Evolutionary conservation across 2,888 invertebrate species (phyloP), one percentile per base, ranked within the genome.

Genomic region (Tricholauxania praeusta): DNA sequence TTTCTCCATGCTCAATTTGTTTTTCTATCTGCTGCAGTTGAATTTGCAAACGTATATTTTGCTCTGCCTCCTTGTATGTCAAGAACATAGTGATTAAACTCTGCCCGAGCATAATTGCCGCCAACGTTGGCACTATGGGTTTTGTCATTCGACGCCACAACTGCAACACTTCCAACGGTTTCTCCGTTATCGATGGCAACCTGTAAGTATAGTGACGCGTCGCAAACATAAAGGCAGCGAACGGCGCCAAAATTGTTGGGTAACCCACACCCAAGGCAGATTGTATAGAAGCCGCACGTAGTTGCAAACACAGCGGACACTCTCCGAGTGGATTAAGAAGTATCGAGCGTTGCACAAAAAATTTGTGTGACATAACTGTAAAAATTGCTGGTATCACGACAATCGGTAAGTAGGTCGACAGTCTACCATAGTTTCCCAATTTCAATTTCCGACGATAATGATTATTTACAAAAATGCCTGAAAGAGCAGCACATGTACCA

Each of bases 241-340:
- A 72, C 10, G 93, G 92, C 3, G 90, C 89, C 60, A 93, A 78
- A 1, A 92, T 52, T 78, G 91, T 81, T 0, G 94, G 93, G 82
- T 93, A 91, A 4, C 89, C 78, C 1, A 90, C 80, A 0, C 92
- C 92, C 7, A 89, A 73, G 0, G 80, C 78, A 0, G 88, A 79
- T 84, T 93, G 93, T 28, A 91, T 78, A 0, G 87, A 84, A 3
- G 89, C 88, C 39, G 93, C 90, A 74, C 89, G 89, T 0, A 91
- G 76, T 87, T 94, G 91, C 32, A 90, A 80, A 81, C 94, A 94
- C 7, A 92, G 80, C 0, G 92, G 90, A 80, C 94, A 94, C 1
- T 82, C 77, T 0, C 88, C 85, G 17, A 83, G 48, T 49, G 88
- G 89, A 82, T 90, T 88, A 22, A 93, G 77, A 4, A 93, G 77